Conservation (phyloP, 2,888 invertebrate species). For the Lycaena phlaeas region DNA sequence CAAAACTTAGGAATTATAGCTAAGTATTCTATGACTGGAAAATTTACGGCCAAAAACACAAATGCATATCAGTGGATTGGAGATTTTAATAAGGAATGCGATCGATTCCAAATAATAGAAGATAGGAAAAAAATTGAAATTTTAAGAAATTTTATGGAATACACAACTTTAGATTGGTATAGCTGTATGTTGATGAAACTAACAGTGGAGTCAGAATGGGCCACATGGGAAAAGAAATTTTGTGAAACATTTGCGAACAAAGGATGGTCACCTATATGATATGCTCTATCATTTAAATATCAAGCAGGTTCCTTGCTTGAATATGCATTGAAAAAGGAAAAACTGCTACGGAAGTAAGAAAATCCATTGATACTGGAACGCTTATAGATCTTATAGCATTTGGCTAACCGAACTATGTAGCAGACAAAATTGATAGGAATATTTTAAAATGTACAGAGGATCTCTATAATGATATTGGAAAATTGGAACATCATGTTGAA, state of each 20-base stretch:
- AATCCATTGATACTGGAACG: conserved; percentile 14
- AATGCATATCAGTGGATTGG: conserved; percentile 18
- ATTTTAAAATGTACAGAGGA: conserved; percentile 9
- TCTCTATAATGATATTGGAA: conserved; percentile 13
- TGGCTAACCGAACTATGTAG: conserved; percentile 12
- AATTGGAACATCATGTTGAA: conserved; percentile 8
- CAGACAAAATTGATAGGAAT: conserved; percentile 14
- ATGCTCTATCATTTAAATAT: conserved; percentile 21
- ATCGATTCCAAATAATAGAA: conserved; percentile 13
- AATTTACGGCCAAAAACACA: conserved; percentile 13
- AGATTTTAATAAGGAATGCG: conserved; percentile 18
- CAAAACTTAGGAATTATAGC: conserved; percentile 12
- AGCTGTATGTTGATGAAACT: conserved; percentile 16
- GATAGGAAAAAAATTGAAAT: conserved; percentile 17
- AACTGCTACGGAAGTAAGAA: conserved; percentile 16
- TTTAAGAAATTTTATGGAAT: conserved; percentile 14
- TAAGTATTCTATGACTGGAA: conserved; percentile 11
- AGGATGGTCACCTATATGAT: conserved; percentile 20
- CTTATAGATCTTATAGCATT: conserved; percentile 16
- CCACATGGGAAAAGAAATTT: conserved; percentile 15
- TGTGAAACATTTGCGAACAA: conserved; percentile 20
- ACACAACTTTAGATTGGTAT: conserved; percentile 16
- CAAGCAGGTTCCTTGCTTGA: conserved; percentile 16
- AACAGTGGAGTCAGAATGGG: conserved; percentile 18
- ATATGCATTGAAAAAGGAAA: conserved; percentile 21